Base-by-base conservation (phyloP, 2,113 vertebrate genomes). In the Osmerus mordax region DNA sequence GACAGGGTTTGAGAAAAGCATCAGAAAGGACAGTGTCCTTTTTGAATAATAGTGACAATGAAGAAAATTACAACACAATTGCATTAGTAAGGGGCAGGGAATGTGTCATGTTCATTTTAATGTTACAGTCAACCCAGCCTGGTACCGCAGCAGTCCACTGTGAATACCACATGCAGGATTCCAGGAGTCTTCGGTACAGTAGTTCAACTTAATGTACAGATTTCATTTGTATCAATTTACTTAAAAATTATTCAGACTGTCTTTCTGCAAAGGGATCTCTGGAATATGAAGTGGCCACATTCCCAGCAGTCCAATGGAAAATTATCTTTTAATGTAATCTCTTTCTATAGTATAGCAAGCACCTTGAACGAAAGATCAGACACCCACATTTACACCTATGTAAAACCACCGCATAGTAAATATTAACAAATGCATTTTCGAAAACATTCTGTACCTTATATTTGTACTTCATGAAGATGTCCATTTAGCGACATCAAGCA, bases 221-320 rank as follows among this genome's bases (percentile, higher is more conserved):
- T 51, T 78, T 80, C 75, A 70, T 87, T 87, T 82, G 71, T 82
- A 84, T 85, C 78, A 69, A 81, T 86, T 83, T 78, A 78, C 72
- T 67, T 70, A 76, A 78, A 78, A 61, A 52, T 58, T 61, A 73
- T 64, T 65, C 58, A 54, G 63, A 4, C 78, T 71, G 78, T 76
- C 76, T 78, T 71, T 63, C 84, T 73, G 74, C 21, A 8, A 69
- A 29, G 70, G 71, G 61, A 79, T 83, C 72, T 47, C 56, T 65
- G 25, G 70, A 82, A 79, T 80, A 69, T 75, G 77, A 79, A 64
- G 68, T 51, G 18, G 52, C 70, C 25, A 47, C 41, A 47, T 12
- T 51, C 81, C 84, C 62, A 4, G 52, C 56, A 52, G 73, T 74
- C 73, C 71, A 61, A 73, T 69, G 59, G 65, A 73, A 60, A 81